Base-by-base conservation (phyloP, 2,888 invertebrate species). In the Micoletzkya japonica region DNA sequence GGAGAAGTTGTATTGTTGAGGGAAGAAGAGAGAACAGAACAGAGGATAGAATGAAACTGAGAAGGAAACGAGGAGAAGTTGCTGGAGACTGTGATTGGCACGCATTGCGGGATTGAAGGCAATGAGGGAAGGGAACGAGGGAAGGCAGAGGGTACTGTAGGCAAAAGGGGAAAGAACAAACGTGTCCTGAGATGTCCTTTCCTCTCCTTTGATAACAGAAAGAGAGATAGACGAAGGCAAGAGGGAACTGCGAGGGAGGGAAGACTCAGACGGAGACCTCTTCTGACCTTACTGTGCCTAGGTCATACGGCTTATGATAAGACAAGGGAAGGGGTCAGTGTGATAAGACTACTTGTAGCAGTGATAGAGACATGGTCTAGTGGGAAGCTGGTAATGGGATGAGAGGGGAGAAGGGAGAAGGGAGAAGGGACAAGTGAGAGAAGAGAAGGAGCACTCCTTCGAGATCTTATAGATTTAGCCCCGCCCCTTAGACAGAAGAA, bases 361-460 rank as follows among this genome's bases (percentile, higher is more conserved):
- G n/a, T n/a, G n/a, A n/a, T n/a, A n/a, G n/a, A n/a, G n/a, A n/a
- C n/a, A n/a, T n/a, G n/a, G n/a, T n/a, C n/a, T n/a, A n/a, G n/a
- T n/a, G n/a, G n/a, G n/a, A n/a, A n/a, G n/a, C n/a, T n/a, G n/a
- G n/a, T n/a, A n/a, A n/a, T n/a, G n/a, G n/a, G 24, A 57, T 57
- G 59, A n/a, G 59, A 59, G 59, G 4, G 28, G 10, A n/a, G 26
- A 28, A 37, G 59, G 28, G 36, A 17, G 39, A 39, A 7, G 39
- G 17, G 26, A 59, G 37, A 59, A 59, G 59, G 36, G 59, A 59
- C 59, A 59, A 59, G 59, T 59, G 59, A 37, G 36, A 59, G 59
- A 28, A 59, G 17, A 39, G 37, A 36, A 59, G 59, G n/a, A n/a
- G n/a, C n/a, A n/a, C n/a, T n/a, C n/a, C n/a, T n/a, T n/a, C n/a